A percentile compares a stretch with the other conserved stretches of the same genome.
phyloP scores from a whole-genome alignment of 2,888 invertebrate genomes.

The Alviniconcha strummeri region DNA sequence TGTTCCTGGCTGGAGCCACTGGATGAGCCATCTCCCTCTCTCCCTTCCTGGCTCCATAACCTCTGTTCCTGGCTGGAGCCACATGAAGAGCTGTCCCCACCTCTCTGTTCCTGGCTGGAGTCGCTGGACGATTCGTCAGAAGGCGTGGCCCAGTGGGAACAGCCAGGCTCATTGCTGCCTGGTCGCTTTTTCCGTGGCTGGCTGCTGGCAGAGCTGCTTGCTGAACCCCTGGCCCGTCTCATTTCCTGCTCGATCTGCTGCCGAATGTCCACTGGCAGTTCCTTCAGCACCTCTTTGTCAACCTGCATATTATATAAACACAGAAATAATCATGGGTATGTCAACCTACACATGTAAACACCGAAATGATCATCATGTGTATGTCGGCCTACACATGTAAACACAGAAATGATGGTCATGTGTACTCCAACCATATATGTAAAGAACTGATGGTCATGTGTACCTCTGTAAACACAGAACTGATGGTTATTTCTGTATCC shows the following conservation, averaged over 20 bases:
- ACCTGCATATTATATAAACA: slow-evolving; percentile 61
- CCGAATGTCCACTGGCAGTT: slow-evolving; percentile 76
- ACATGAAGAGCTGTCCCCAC: not conserved
- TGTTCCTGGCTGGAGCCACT: too few species aligned
- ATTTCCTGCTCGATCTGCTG: slow-evolving; percentile 73
- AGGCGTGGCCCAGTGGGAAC: slow-evolving; percentile 32
- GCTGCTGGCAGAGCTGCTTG: not conserved
- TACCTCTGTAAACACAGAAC: too few species aligned
- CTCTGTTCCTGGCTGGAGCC: slow-evolving; percentile 7
- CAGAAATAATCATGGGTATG: not conserved
- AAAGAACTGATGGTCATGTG: too few species aligned
- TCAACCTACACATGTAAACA: not conserved
- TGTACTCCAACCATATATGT: too few species aligned
- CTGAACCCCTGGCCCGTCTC: not conserved
- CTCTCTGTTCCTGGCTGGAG: slow-evolving; percentile 8
- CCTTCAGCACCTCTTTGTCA: slow-evolving; percentile 76
- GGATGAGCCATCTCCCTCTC: not conserved
- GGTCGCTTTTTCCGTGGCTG: not conserved
- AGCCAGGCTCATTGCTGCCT: slow-evolving; percentile 21
- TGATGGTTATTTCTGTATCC: too few species aligned
- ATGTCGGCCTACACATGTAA: too few species aligned
- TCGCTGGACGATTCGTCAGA: slow-evolving; percentile 74
- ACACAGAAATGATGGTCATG: too few species aligned
- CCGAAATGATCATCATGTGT: too few species aligned
- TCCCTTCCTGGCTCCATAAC: not conserved